Conservation (phyloP, 2,888 invertebrate genomes). For the Ormyrus nitidulus region DNA sequence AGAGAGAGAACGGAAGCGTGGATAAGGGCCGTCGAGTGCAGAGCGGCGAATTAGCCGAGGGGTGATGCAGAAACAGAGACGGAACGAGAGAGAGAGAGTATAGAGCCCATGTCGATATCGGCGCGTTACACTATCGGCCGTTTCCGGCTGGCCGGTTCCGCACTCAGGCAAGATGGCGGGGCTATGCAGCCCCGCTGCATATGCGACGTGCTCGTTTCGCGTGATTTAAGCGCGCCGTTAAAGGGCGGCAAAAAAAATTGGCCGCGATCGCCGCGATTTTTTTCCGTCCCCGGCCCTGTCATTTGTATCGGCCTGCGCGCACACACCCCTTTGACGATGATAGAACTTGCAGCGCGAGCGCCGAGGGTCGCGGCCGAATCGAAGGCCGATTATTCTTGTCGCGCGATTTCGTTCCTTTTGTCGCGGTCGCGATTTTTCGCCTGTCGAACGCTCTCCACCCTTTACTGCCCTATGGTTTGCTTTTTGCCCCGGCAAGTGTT, state of each 20-base stretch:
- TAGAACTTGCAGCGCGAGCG: constrained; percentile 21
- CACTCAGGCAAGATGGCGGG: constrained; percentile 68
- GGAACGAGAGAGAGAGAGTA: constrained; percentile 23
- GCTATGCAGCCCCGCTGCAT: constrained; percentile 56
- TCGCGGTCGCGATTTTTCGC: not conserved
- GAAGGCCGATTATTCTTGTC: constrained; percentile 41
- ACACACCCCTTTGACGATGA: constrained; percentile 43
- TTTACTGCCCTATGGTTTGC: not conserved
- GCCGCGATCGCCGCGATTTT: constrained; percentile 28
- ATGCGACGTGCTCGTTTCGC: constrained; percentile 51
- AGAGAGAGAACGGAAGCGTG: constrained; percentile 4
- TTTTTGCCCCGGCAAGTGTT: not conserved
- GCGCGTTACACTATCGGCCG: constrained; percentile 73
- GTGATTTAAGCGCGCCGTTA: constrained; percentile 52
- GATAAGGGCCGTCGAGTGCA: constrained; percentile 38
- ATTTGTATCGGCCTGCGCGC: constrained; percentile 57
- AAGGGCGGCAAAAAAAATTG: constrained; percentile 32
- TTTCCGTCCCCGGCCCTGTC: constrained; percentile 50
- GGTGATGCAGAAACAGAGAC: constrained; percentile 49
- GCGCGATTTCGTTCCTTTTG: constrained; percentile 6
- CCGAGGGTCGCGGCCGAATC: constrained; percentile 38
- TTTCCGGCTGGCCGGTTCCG: constrained; percentile 73
- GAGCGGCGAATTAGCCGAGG: constrained; percentile 44
- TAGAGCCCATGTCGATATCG: constrained; percentile 67
- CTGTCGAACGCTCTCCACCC: too few relatives aligned